Evolutionary conservation across 2,113 vertebrate genomes (phyloP).

Genomic region (Genyomyrus donnyi): DNA sequence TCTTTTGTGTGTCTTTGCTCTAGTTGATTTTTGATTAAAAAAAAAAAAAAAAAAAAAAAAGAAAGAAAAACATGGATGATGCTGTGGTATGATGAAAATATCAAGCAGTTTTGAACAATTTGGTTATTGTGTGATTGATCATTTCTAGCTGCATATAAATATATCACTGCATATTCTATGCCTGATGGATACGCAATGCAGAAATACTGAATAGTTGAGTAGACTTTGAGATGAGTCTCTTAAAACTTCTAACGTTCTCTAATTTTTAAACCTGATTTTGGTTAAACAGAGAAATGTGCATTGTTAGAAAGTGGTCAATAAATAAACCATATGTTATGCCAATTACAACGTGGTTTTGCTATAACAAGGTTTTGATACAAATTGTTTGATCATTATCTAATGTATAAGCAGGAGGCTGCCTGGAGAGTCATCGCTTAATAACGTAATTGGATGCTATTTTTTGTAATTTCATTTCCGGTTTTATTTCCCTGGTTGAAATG

Average conservation of each 20-base stretch:
- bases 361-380: constrained; percentile 2
- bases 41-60: background rate
- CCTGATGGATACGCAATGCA: background rate
- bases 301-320: background rate
- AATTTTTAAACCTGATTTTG: background rate
- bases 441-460: constrained; percentile 29
- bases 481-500: constrained; percentile 43
- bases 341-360: background rate
- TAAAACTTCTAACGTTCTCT: background rate
- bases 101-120: background rate
- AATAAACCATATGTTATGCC: background rate
- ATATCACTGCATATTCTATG: background rate
- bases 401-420: background rate
- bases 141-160: background rate
- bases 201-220: background rate
- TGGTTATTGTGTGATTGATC: background rate
- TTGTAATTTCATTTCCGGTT: constrained; percentile 35
- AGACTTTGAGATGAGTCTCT: background rate
- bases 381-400: background rate
- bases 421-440: background rate
- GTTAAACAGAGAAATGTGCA: background rate
- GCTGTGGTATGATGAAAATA: background rate
- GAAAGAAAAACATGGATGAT: background rate
- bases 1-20: background rate
- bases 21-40: background rate